Percentiles rank a stretch among this genome's conserved stretches.
Evolutionary conservation across 2,888 invertebrate genomes (phyloP).

Genomic region (Encarsia formosa): DNA sequence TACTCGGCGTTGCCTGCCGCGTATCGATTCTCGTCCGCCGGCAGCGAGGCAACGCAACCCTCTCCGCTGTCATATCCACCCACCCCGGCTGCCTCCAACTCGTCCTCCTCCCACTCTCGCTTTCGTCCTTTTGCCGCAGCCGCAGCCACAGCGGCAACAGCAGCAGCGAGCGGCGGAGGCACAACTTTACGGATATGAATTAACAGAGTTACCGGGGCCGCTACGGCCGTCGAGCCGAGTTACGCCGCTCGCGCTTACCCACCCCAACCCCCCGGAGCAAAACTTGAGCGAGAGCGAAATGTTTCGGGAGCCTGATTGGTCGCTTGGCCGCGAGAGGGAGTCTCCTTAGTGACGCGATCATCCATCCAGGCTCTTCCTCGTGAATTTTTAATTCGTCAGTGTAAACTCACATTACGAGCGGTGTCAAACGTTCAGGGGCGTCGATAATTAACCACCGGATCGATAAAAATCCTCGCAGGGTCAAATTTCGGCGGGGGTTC

Average conservation of each 20-base stretch:
- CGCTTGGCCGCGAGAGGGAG: too few relatives aligned
- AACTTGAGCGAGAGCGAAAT: conserved; percentile 46
- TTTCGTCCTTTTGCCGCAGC: background rate
- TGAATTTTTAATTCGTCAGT: too few relatives aligned
- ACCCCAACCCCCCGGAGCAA: too few relatives aligned
- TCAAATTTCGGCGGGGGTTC: conserved; percentile 29
- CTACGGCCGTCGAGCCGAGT: conserved; percentile 38
- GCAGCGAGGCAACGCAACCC: conserved; percentile 39
- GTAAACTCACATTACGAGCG: too few relatives aligned
- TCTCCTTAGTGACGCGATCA: too few relatives aligned
- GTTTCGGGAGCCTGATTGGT: conserved; percentile 33
- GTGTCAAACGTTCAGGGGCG: too few relatives aligned
- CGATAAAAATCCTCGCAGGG: too few relatives aligned
- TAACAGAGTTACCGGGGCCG: conserved; percentile 45
- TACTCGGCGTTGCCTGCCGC: conserved; percentile 30
- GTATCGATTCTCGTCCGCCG: conserved; percentile 48
- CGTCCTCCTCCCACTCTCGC: conserved; percentile 9
- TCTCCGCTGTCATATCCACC: conserved; percentile 27
- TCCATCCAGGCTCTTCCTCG: too few relatives aligned
- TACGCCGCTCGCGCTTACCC: conserved; percentile 48
- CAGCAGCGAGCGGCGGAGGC: conserved; percentile 17
- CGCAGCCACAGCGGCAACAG: background rate
- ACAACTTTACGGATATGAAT: conserved; percentile 50
- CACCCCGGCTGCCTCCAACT: conserved; percentile 28
- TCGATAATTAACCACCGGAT: too few relatives aligned